These are phyloP conservation scores for Lissonota sp. DNA, from an alignment of 2,888 invertebrate species.

Conservation along the genomic window DNA sequence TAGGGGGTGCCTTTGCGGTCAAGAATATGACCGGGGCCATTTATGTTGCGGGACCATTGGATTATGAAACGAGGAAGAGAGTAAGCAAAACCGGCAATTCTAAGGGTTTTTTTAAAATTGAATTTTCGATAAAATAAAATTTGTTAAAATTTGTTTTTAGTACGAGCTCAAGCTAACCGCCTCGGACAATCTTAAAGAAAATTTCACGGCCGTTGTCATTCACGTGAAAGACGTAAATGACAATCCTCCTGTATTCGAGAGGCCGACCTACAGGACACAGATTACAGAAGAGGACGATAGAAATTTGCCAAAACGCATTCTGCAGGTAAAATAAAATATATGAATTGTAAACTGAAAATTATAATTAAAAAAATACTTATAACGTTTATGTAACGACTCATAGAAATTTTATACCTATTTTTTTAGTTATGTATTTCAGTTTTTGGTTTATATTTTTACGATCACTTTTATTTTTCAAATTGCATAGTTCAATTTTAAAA, in stretches of 20 bases:
- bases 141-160: constrained; percentile 84
- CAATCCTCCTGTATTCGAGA: constrained; percentile 98
- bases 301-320: constrained; percentile 95
- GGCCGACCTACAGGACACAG: constrained; percentile 97
- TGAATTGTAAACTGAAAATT: neutral
- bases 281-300: constrained; percentile 98
- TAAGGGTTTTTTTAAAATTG: neutral
- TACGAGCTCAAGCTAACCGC: constrained; percentile 97
- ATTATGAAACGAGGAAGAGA: constrained; percentile 98
- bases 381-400: no score
- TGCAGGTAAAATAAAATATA: constrained; percentile 87
- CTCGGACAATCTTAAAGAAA: constrained; percentile 98
- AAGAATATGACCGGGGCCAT: constrained; percentile 99
- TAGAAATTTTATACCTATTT: no score
- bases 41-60: constrained; percentile 98
- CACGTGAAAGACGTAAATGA: constrained; percentile 99
- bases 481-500: no score
- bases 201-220: constrained; percentile 98
- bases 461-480: no score
- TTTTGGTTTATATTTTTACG: no score
- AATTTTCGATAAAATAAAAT: neutral
- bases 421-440: no score
- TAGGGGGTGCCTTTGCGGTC: constrained; percentile 98
- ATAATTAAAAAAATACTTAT: no score
- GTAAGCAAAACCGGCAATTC: constrained; percentile 86